Conservation (phyloP, 2,113 vertebrate species). For the Jaculus jaculus region DNA sequence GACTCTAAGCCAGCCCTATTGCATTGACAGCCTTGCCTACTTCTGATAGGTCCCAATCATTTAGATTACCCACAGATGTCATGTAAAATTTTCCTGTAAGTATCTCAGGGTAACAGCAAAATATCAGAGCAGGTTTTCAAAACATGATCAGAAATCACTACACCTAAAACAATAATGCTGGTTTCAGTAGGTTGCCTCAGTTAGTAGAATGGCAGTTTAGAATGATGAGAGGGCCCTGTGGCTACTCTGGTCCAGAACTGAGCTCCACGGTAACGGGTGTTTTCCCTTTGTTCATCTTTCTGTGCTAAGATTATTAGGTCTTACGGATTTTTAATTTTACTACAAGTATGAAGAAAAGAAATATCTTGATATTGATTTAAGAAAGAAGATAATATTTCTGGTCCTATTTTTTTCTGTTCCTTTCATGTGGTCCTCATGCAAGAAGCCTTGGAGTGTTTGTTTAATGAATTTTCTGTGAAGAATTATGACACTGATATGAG, state of each 20-base stretch:
- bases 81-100: background rate
- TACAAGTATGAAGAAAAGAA: constrained; percentile 18
- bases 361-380: constrained; percentile 23
- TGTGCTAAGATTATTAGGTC: background rate
- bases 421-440: background rate
- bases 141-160: too few relatives aligned
- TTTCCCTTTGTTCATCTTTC: background rate
- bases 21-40: background rate
- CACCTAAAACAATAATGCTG: background rate
- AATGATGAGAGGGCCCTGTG: background rate
- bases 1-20: background rate
- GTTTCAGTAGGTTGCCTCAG: background rate
- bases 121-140: background rate
- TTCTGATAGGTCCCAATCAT: background rate
- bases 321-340: constrained; percentile 31
- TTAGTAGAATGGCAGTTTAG: background rate
- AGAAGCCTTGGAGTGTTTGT: background rate
- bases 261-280: background rate
- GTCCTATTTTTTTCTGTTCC: background rate
- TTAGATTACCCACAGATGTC: background rate
- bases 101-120: background rate
- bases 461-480: background rate
- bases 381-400: background rate
- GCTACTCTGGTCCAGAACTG: background rate
- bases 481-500: background rate